These are phyloP conservation scores for Cossypha niveicapilla DNA, from an alignment of 2,797 vertebrate species.

Conservation along the genomic window DNA sequence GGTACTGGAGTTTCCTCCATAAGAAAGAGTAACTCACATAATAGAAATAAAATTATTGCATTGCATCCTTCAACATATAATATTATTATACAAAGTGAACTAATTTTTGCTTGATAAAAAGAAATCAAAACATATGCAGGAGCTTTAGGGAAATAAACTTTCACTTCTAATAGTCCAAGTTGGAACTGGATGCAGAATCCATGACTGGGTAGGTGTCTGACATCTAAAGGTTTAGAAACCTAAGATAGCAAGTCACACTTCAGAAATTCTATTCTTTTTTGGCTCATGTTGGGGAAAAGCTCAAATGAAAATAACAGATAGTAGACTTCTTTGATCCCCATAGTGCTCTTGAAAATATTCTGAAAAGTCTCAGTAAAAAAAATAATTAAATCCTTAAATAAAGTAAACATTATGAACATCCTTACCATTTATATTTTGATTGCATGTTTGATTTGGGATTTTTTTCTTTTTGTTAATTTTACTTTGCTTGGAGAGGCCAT, in stretches of 20 bases:
- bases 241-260: not conserved
- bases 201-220: not conserved
- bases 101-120: not conserved
- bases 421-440: not conserved
- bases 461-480: not conserved
- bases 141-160: not conserved
- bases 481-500: not conserved
- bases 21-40: not conserved
- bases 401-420: not conserved
- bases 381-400: not conserved
- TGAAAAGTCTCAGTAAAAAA: not conserved
- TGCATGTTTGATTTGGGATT: fast-evolving
- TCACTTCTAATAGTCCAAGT: not conserved
- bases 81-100: not conserved
- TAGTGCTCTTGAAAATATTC: not conserved
- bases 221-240: not conserved
- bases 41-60: not conserved
- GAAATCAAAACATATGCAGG: not conserved
- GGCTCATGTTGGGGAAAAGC: not conserved
- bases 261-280: not conserved
- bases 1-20: not conserved
- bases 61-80: not conserved
- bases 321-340: not conserved
- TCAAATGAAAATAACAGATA: not conserved
- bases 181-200: not conserved